phyloP scores from a whole-genome alignment of 2,888 invertebrate species.

The Apamea anceps region DNA sequence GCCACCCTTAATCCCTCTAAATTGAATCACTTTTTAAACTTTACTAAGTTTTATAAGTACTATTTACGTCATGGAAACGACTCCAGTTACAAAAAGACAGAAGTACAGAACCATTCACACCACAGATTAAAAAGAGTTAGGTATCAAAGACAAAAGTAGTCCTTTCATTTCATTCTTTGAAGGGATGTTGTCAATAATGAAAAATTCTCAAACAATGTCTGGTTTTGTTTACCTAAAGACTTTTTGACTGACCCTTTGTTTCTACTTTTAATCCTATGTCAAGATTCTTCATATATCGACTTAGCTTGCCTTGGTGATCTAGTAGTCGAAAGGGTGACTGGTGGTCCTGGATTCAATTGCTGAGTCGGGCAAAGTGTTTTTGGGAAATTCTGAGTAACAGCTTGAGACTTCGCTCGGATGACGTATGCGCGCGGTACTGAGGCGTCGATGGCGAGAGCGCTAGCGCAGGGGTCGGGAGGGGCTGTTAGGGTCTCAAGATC shows the following conservation, averaged over 20 bases:
- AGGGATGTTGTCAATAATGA: slow-evolving; percentile 7
- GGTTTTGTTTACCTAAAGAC: slow-evolving; percentile 24
- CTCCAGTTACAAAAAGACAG: not conserved
- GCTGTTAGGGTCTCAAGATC: no score
- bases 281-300: slow-evolving; percentile 5
- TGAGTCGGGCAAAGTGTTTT: not conserved
- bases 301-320: not conserved
- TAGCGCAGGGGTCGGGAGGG: no score
- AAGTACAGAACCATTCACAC: not conserved
- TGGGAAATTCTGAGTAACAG: not conserved
- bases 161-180: not conserved
- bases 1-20: not conserved
- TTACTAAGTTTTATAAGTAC: not conserved
- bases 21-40: not conserved
- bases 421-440: no score
- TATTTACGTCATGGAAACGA: not conserved
- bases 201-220: slow-evolving; percentile 17
- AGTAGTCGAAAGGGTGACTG: not conserved
- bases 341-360: not conserved
- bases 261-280: not conserved
- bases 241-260: slow-evolving; percentile 25
- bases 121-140: slow-evolving; percentile 2
- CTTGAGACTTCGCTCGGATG: no score
- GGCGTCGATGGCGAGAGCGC: no score
- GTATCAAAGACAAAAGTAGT: slow-evolving; percentile 1